A percentile compares a stretch with the other conserved stretches of the same genome.
phyloP scores from a whole-genome alignment of 2,888 invertebrate species.

The Rhodophaea formosa region DNA sequence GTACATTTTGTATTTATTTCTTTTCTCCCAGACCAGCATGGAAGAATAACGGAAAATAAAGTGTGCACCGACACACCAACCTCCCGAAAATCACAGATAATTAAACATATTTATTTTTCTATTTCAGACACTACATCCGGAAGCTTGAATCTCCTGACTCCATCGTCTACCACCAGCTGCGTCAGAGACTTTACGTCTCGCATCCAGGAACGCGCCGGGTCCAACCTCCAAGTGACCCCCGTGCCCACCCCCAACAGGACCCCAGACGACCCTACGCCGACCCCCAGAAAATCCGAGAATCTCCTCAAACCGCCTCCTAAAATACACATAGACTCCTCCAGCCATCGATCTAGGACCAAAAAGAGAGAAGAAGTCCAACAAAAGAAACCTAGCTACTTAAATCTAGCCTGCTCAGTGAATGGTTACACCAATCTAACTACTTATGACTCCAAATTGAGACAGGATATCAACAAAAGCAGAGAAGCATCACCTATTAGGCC shows the following conservation, averaged over 20 bases:
- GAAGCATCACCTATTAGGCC: slow-evolving; percentile 87
- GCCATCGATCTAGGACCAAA: slow-evolving; percentile 65
- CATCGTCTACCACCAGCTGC: slow-evolving; percentile 81
- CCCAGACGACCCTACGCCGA: slow-evolving; percentile 54
- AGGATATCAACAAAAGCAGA: slow-evolving; percentile 86
- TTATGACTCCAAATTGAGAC: slow-evolving; percentile 90
- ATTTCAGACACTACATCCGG: slow-evolving; percentile 82
- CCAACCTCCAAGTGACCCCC: slow-evolving; percentile 53
- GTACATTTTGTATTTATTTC: too few relatives aligned
- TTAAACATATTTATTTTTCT: slow-evolving; percentile 12
- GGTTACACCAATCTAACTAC: slow-evolving; percentile 93
- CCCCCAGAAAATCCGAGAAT: slow-evolving; percentile 57
- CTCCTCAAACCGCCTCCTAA: slow-evolving; percentile 70
- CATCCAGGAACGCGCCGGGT: slow-evolving; percentile 77
- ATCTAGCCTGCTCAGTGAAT: slow-evolving; percentile 93
- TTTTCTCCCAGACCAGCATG: too few relatives aligned
- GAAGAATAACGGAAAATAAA: too few relatives aligned
- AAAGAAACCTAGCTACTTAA: slow-evolving; percentile 93
- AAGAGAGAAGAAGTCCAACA: slow-evolving; percentile 67
- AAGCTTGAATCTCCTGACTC: slow-evolving; percentile 83
- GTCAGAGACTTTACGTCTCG: slow-evolving; percentile 82
- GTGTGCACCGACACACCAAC: too few relatives aligned
- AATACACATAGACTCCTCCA: slow-evolving; percentile 58
- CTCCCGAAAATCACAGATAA: too few relatives aligned
- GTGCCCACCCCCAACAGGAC: slow-evolving; percentile 55